Evolutionary conservation across 2,888 invertebrate genomes (phyloP), one percentile per base, ranked within the genome.

Genomic region (Candidula unifasciata): DNA sequence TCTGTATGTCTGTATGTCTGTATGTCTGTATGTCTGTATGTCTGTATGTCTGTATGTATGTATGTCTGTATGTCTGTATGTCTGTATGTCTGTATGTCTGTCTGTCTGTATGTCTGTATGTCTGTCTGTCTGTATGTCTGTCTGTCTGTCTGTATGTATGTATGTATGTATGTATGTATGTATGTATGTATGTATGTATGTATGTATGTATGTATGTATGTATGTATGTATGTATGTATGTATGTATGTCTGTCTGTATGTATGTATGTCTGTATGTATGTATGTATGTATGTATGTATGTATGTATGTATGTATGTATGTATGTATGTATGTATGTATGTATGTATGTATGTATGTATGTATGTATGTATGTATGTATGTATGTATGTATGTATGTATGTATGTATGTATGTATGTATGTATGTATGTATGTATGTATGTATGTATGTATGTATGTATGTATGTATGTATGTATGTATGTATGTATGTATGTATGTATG

Each of bases 11-110:
- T 60, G 27, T 69, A 35, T 69, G 27, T 80, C n/a, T 80, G 27
- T 80, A 35, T 80, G 27, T 80, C n/a, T 80, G 44, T 80, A 35
- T 80, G 21, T 80, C n/a, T 80, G 27, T 69, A 35, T 80, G 27
- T 80, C n/a, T 80, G 27, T 80, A 35, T 80, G 27, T 80, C n/a
- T 68, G 27, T 80, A 44, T 81, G 24, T 73, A 44, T 81, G 33
- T 71, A 13, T 66, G 10, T 54, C 16, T 52, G 10, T 76, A 54
- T 76, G 10, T 33, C 16, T 76, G 18, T 76, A 76, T 76, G 18
- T 76, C 16, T 76, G 18, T 76, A 54, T 76, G 18, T 76, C 6
- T 76, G 18, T 76, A 54, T 76, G 18, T 76, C 16, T 54, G 18
- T 76, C 16, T 76, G 24, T 77, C 27, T 77, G 24, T 77, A 54